A percentile compares a stretch with the other conserved stretches of the same genome.
Conservation (phyloP, 2,113 vertebrate species). For the Chloropsis cyanopogon region DNA sequence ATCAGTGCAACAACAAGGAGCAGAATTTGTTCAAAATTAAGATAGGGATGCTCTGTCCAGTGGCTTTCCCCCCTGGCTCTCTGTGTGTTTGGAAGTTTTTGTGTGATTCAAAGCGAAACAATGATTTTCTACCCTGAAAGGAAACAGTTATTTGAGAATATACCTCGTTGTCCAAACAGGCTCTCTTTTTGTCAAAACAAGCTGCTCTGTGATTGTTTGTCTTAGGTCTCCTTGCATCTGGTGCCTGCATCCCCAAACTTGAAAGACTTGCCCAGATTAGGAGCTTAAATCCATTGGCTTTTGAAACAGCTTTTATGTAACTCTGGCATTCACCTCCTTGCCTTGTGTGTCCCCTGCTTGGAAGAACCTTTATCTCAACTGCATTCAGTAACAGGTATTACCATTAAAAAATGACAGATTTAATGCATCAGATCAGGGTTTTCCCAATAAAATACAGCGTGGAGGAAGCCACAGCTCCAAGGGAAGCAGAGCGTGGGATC, state of each 20-base stretch:
- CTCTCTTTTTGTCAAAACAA: slow-evolving; percentile 12
- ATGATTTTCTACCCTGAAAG: background rate
- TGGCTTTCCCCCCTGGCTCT: background rate
- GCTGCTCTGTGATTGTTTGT: slow-evolving; percentile 2
- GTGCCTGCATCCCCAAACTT: background rate
- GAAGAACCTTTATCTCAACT: fast-evolving
- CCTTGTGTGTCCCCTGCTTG: background rate
- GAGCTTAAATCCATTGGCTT: background rate
- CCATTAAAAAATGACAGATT: fast-evolving
- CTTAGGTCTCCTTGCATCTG: background rate
- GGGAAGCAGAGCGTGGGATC: background rate
- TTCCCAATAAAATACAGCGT: fast-evolving
- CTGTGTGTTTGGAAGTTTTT: background rate
- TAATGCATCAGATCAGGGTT: background rate
- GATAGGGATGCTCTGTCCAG: background rate
- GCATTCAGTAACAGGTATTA: background rate
- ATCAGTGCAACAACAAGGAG: background rate
- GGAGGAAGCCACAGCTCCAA: background rate
- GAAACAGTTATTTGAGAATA: background rate
- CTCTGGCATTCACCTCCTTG: fast-evolving
- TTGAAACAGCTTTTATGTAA: slow-evolving; percentile 28
- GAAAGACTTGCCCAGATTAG: slow-evolving; percentile 39
- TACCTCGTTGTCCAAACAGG: background rate
- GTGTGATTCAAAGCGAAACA: background rate
- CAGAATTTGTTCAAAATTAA: background rate